Evolutionary conservation across 2,113 vertebrate genomes (phyloP).

Genomic region (Rhinolophus ferrumequinum): DNA sequence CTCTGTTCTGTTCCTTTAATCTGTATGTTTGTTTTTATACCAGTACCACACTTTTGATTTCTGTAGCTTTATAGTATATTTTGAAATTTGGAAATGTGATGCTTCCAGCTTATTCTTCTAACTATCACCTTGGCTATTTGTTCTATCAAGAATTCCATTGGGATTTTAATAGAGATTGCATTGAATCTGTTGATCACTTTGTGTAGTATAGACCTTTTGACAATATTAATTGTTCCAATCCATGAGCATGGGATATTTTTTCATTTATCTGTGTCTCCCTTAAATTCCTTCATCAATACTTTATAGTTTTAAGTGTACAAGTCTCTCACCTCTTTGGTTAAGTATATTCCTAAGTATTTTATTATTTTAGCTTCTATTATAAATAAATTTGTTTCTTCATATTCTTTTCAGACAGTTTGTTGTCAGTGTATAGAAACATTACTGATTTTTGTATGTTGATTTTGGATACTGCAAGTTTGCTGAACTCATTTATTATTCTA

Average conservation of each 20-base stretch:
- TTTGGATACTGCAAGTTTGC: not conserved
- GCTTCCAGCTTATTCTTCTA: not conserved
- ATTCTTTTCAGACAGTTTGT: not conserved
- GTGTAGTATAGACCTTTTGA: not conserved
- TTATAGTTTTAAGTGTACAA: not conserved
- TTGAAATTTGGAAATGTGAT: not conserved
- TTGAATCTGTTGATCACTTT: not conserved
- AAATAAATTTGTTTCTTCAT: not conserved
- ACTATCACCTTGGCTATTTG: not conserved
- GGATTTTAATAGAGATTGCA: not conserved
- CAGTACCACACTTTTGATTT: not conserved
- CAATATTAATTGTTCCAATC: not conserved
- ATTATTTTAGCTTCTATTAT: not conserved
- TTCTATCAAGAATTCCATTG: not conserved
- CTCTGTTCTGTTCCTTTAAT: not conserved
- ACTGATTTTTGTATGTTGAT: not conserved
- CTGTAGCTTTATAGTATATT: not conserved
- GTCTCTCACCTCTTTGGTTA: not conserved
- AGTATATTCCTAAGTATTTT: not conserved
- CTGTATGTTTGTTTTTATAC: not conserved
- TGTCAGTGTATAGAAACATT: not conserved
- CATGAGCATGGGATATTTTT: not conserved
- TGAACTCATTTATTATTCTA: not conserved
- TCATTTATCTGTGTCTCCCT: not conserved
- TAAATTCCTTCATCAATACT: not conserved